A percentile compares a stretch with the other conserved stretches of the same genome.
Conservation (phyloP, 2,797 vertebrate species). For the Lepus townsendii region DNA sequence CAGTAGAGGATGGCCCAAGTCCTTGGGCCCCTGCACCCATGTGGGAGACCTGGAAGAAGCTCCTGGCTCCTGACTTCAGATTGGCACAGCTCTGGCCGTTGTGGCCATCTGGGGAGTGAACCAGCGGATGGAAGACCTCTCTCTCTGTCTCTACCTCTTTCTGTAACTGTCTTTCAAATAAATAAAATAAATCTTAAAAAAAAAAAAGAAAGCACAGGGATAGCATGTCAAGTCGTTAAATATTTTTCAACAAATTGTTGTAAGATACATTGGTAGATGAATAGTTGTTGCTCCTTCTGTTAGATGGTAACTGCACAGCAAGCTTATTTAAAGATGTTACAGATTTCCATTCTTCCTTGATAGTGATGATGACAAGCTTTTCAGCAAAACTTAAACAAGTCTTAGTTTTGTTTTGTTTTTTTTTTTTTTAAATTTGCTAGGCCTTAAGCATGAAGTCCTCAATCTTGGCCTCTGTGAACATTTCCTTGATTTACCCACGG, state of each 20-base stretch:
- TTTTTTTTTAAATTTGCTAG: slow-evolving; percentile 91
- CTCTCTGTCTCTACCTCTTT: too few species aligned
- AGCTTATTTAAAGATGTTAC: slow-evolving; percentile 95
- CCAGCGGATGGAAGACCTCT: too few species aligned
- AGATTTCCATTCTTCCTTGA: slow-evolving; percentile 94
- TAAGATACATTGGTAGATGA: slow-evolving; percentile 95
- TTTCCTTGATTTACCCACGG: slow-evolving; percentile 91
- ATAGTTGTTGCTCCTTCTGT: slow-evolving; percentile 95
- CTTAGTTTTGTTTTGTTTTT: slow-evolving; percentile 90
- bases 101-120: too few species aligned
- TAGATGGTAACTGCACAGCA: slow-evolving; percentile 93
- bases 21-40: too few species aligned
- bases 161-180: too few species aligned
- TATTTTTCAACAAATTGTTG: slow-evolving; percentile 96
- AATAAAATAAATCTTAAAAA: too few species aligned
- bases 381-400: slow-evolving; percentile 92
- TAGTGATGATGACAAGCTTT: slow-evolving; percentile 94
- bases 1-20: too few species aligned
- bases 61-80: too few species aligned
- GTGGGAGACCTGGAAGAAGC: too few species aligned
- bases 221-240: slow-evolving; percentile 95
- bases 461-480: slow-evolving; percentile 93
- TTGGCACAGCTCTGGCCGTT: too few species aligned
- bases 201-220: slow-evolving; percentile 91
- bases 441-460: slow-evolving; percentile 94